Base-by-base conservation (phyloP, 1,140 invertebrate species). In the Luehdorfia chinensis region DNA sequence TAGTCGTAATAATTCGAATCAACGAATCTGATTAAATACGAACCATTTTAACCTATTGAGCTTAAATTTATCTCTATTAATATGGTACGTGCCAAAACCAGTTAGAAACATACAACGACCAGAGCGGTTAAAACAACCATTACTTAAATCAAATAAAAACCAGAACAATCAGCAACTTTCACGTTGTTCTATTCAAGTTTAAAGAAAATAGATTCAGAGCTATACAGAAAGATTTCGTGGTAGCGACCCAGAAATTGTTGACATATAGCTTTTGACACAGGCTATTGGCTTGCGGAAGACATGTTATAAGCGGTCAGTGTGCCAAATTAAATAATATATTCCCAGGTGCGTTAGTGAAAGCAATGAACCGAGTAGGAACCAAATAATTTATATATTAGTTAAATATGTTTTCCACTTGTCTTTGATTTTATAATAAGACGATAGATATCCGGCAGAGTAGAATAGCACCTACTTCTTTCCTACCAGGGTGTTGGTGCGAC, bases 241-340 rank as follows among this genome's bases (percentile, higher is more conserved):
- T 25, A 50, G 28, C 54, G 61, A 67, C 64, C 64, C 52, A 59
- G 60, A 69, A 66, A 49, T 28, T 54, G 51, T 67, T 72, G 66
- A 72, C 66, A 52, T 55, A 66, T 69, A 71, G 54, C 52, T 70
- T 50, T 59, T 54, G 53, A 57, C 51, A 64, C 59, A 58, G 57
- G 58, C 65, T 55, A n/a, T 66, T 57, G 46, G 50, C 55, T 57
- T 13, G 50, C 50, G 49, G 55, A 49, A 60, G 14, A 2, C 21
- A 50, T 49, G 53, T 60, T 50, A 61, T 68, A 70, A 64, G 67
- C 62, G 75, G 75, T 74, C 65, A 81, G 63, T 81, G 56, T 76
- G 72, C 68, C 71, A 59, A 74, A 80, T 80, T 78, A 79, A 79
- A 78, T 81, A 84, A 80, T 61, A 68, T n/a, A 66, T 62, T 60